These are phyloP conservation scores for Myotis pilosus DNA, from an alignment of 2,797 vertebrate genomes.

Conservation along the genomic window DNA sequence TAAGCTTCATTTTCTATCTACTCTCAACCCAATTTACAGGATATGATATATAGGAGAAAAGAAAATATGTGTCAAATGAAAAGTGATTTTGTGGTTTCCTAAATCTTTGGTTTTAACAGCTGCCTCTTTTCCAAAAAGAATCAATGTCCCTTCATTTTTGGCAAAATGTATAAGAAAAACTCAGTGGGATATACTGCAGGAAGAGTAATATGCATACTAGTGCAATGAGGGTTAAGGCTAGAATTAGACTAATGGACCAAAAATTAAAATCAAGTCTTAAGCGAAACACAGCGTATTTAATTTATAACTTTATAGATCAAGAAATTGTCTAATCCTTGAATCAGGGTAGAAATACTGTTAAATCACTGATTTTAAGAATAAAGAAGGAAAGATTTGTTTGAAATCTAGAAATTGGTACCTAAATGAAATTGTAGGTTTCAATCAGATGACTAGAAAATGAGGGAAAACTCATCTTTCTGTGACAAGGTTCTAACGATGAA, in stretches of 20 bases:
- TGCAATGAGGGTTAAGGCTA: not conserved
- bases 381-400: not conserved
- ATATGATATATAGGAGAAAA: not conserved
- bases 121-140: not conserved
- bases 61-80: not conserved
- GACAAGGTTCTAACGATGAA: not conserved
- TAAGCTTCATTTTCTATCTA: not conserved
- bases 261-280: not conserved
- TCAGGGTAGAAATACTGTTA: not conserved
- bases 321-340: not conserved
- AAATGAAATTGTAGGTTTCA: not conserved
- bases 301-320: not conserved
- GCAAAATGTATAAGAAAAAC: not conserved
- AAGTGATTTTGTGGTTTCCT: not conserved
- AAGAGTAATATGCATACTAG: not conserved
- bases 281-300: no score
- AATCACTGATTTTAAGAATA: not conserved
- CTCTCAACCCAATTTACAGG: not conserved
- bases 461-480: not conserved
- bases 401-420: not conserved
- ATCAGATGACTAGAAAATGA: not conserved
- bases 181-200: not conserved
- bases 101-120: not conserved
- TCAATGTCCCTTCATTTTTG: not conserved
- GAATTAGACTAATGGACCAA: not conserved